A percentile compares a stretch with the other conserved stretches of the same genome.
Evolutionary conservation across 2,113 vertebrate species (phyloP).

Genomic region (Gasterosteus nipponicus): DNA sequence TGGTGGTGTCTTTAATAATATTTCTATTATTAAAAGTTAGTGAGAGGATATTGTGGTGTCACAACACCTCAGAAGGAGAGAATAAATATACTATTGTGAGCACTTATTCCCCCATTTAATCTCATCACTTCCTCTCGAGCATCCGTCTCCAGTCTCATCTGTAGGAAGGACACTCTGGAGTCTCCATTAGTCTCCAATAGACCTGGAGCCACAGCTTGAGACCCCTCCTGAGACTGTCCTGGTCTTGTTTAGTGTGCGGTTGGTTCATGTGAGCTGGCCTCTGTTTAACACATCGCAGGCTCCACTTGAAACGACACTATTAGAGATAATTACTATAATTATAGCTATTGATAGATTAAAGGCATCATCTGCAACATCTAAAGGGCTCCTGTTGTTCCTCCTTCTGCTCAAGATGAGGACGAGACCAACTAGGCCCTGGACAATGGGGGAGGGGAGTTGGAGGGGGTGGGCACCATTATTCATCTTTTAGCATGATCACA

Average conservation of each 20-base stretch:
- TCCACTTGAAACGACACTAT: slow-evolving; percentile 76
- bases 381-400: slow-evolving; percentile 68
- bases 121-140: slow-evolving; percentile 29
- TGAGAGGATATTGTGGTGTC: no score
- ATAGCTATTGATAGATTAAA: slow-evolving; percentile 85
- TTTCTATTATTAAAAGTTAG: no score
- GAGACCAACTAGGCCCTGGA: slow-evolving; percentile 70
- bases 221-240: slow-evolving; percentile 41
- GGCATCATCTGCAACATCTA: slow-evolving; percentile 79
- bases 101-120: background rate
- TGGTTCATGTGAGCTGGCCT: slow-evolving; percentile 71
- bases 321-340: slow-evolving; percentile 85
- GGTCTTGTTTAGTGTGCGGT: slow-evolving; percentile 61
- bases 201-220: slow-evolving; percentile 49
- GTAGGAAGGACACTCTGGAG: slow-evolving; percentile 1
- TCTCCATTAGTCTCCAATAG: slow-evolving; percentile 54
- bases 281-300: slow-evolving; percentile 80
- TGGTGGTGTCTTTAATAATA: no score
- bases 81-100: no score
- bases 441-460: slow-evolving; percentile 28
- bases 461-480: background rate
- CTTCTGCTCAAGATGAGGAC: slow-evolving; percentile 37
- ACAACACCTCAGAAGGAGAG: no score
- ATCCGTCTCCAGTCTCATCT: slow-evolving; percentile 28
- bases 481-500: slow-evolving; percentile 11